Percentiles rank a stretch among this genome's conserved stretches.
Evolutionary conservation across 1,140 invertebrate genomes (phyloP).

Genomic region (Zaprionus taronus): DNA sequence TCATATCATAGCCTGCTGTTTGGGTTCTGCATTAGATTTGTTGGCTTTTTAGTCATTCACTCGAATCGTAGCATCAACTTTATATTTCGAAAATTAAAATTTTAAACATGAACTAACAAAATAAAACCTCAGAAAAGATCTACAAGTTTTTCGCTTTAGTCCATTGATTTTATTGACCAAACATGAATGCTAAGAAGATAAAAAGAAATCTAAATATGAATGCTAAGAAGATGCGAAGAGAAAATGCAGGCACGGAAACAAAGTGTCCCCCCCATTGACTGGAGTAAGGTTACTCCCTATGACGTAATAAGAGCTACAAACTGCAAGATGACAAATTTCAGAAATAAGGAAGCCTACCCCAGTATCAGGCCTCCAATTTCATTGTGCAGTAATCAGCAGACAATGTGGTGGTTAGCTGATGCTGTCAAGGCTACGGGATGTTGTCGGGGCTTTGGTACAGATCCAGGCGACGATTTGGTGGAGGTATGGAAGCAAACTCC

Average conservation of each 20-base stretch:
- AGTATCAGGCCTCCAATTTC: slow-evolving; percentile 51
- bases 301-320: slow-evolving; percentile 45
- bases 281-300: slow-evolving; percentile 21
- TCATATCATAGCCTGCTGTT: neutral
- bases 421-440: slow-evolving; percentile 38
- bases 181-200: neutral
- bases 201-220: too few species aligned
- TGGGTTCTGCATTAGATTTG: neutral
- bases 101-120: neutral
- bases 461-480: slow-evolving; percentile 26
- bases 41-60: neutral
- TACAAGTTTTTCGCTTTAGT: neutral
- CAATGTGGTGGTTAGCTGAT: slow-evolving; percentile 19
- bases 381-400: slow-evolving; percentile 25
- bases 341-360: slow-evolving; percentile 40
- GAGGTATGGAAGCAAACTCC: slow-evolving; percentile 44
- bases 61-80: neutral
- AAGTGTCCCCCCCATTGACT: neutral
- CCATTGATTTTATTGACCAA: neutral
- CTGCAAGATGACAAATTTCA: slow-evolving; percentile 38
- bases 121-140: neutral
- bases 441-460: neutral
- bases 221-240: neutral
- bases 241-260: neutral
- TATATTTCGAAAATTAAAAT: neutral